Base-by-base conservation (phyloP, 2,888 invertebrate species). In the Endotricha flammealis region DNA sequence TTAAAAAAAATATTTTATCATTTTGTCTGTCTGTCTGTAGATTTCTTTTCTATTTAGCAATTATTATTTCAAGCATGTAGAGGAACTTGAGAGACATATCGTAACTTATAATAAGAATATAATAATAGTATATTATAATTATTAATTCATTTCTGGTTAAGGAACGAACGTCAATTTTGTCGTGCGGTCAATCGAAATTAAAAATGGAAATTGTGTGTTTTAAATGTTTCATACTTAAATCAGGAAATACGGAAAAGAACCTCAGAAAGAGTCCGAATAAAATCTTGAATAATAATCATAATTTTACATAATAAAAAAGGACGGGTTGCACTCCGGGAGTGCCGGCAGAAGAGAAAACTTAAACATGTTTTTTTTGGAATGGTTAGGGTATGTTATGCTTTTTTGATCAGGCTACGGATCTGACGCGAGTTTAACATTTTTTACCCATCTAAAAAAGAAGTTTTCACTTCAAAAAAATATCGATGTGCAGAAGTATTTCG, bases 11-110 rank as follows among this genome's bases (percentile, higher is more conserved):
- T 20, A n/a, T 20, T 53, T 53, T 71, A 63, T 73, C 50, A 56
- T 71, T 74, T n/a, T n/a, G n/a, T n/a, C n/a, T 71, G 57, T 50
- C 60, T 69, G 62, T 61, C 53, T 24, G 53, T 73, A 71, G 64
- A 60, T 50, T 40, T 63, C 53, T 17, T 59, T 70, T 63, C 60
- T 57, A 59, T 63, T 78, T 75, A 73, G 75, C 78, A 53, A n/a
- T 65, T 72, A 57, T 63, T 45, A 57, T 63, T 66, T 73, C 63
- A 56, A 60, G 79, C 79, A 69, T 73, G 72, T 83, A 83, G 80
- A 64, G 60, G 67, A 80, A 72, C 69, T 71, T 74, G 75, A 73
- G 79, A 83, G 66, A 85, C 85, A 85, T 86, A 86, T 86, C 85
- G 85, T 77, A 83, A 55, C 50, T 70, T 77, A 75, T 65, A 61